phyloP scores from a whole-genome alignment of 2,888 invertebrate genomes.

The Athetis lepigone region DNA sequence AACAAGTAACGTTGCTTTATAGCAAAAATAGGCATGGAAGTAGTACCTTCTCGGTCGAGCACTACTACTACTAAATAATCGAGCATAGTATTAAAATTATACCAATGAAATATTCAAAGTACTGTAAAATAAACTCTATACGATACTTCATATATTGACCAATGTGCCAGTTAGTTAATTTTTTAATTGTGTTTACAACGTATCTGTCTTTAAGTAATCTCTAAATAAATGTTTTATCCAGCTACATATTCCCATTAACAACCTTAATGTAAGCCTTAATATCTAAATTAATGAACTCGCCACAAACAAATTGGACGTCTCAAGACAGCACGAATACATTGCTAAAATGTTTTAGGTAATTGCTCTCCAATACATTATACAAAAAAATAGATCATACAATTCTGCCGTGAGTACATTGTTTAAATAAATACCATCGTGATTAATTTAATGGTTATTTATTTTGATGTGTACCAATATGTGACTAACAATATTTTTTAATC shows the following conservation, averaged over 20 bases:
- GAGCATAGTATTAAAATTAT: too few relatives aligned
- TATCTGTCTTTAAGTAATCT: too few relatives aligned
- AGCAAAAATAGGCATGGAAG: too few relatives aligned
- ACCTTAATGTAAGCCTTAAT: neutral
- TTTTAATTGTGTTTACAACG: too few relatives aligned
- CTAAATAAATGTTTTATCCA: neutral
- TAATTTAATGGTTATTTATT: conserved; percentile 22
- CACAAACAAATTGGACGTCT: neutral
- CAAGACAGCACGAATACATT: conserved; percentile 26
- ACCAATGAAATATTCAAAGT: too few relatives aligned
- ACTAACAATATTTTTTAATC: conserved; percentile 27
- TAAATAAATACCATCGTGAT: conserved; percentile 31
- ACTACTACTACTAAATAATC: too few relatives aligned
- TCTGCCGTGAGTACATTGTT: conserved; percentile 33
- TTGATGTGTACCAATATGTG: conserved; percentile 6
- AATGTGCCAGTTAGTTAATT: too few relatives aligned
- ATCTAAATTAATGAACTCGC: neutral
- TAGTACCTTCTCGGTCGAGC: too few relatives aligned
- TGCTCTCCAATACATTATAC: conserved; percentile 44
- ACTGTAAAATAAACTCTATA: too few relatives aligned
- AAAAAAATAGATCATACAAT: conserved; percentile 24
- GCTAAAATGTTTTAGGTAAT: conserved; percentile 33
- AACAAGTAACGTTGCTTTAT: too few relatives aligned
- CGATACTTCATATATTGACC: too few relatives aligned
- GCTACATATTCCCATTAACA: neutral